Evolutionary conservation across 2,888 invertebrate genomes (phyloP).

Genomic region (Cerastoderma edule): DNA sequence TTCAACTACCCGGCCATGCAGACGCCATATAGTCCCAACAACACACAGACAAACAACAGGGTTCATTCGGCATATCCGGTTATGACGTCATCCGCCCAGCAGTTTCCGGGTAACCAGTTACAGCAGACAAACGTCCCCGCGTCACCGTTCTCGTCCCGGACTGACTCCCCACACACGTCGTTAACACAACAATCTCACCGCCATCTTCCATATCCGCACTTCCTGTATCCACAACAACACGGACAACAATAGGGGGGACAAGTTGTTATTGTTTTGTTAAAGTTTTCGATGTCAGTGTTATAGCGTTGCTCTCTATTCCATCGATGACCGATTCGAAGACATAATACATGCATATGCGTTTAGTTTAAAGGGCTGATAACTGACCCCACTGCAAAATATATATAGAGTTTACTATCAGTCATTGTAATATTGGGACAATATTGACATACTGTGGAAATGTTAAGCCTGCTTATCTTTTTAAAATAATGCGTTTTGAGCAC

Average conservation of each 20-base stretch:
- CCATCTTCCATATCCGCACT: constrained; percentile 47
- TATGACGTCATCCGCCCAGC: constrained; percentile 15
- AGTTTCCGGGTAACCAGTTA: not conserved
- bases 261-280: not conserved
- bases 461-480: not conserved
- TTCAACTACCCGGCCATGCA: constrained; percentile 47
- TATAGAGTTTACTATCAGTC: too few relatives aligned
- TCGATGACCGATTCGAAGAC: constrained; percentile 18
- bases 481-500: not conserved
- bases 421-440: not conserved
- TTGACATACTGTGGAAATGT: not conserved
- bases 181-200: constrained; percentile 45
- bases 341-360: constrained; percentile 4
- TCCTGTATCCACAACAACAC: constrained; percentile 32
- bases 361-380: too few relatives aligned
- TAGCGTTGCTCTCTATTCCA: not conserved
- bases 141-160: constrained; percentile 38
- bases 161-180: constrained; percentile 58
- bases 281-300: constrained; percentile 9
- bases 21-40: constrained; percentile 6
- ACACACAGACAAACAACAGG: not conserved
- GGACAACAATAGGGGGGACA: not conserved
- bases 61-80: constrained; percentile 11
- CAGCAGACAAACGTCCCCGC: constrained; percentile 11
- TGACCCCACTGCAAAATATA: too few relatives aligned